These are phyloP conservation scores for Phalacrocorax carbo DNA, from an alignment of 2,113 vertebrate species.

Conservation along the genomic window DNA sequence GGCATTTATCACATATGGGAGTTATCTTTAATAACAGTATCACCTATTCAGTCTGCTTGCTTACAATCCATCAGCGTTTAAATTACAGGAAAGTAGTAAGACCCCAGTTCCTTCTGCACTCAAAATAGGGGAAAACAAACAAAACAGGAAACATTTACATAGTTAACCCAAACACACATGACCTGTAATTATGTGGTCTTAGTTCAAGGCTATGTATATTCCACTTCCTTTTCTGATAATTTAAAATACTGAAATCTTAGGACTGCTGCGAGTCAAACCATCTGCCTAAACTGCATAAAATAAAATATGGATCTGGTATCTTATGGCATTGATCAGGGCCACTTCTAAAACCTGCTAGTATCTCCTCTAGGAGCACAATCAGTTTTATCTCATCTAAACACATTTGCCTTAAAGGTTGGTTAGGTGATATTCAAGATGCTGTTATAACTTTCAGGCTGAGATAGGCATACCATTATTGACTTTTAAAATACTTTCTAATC, in stretches of 20 bases:
- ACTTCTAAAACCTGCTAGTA: not conserved
- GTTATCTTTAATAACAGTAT: constrained; percentile 9
- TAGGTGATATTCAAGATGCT: not conserved
- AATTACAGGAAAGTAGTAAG: not conserved
- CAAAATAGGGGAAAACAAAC: not conserved
- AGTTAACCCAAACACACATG: not conserved
- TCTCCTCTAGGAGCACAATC: not conserved
- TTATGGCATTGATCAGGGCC: not conserved
- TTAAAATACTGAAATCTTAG: not conserved
- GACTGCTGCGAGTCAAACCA: not conserved
- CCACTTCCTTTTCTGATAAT: not conserved
- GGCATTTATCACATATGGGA: not conserved
- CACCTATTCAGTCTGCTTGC: not conserved
- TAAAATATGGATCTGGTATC: not conserved
- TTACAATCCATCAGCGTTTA: not conserved
- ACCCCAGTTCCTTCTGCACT: not conserved
- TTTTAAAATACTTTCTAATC: constrained; percentile 14
- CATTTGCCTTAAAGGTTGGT: not conserved
- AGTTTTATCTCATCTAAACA: constrained; percentile 36
- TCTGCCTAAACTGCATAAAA: not conserved
- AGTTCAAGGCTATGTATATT: not conserved
- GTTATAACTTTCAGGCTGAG: not conserved
- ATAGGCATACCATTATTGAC: not conserved
- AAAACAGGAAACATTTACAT: not conserved
- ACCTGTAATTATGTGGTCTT: not conserved